Conservation (phyloP, 2,113 vertebrate species). For the Rhea pennata region DNA sequence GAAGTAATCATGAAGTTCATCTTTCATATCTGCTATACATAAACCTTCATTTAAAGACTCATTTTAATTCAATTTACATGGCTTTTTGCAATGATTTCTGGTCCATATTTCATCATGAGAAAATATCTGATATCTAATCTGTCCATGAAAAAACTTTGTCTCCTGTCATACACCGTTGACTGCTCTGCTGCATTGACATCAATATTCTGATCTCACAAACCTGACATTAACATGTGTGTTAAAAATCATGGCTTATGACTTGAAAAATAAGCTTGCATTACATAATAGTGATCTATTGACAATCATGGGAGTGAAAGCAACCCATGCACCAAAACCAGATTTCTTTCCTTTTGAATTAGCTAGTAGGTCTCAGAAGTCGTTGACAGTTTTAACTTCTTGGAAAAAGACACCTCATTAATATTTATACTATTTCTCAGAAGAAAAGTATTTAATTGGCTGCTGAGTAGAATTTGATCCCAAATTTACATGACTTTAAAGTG, state of each 20-base stretch:
- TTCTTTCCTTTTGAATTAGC: neutral
- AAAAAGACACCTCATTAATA: constrained; percentile 24
- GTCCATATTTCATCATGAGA: neutral
- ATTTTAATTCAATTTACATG: neutral
- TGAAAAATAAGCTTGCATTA: constrained; percentile 20
- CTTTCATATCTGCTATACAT: neutral
- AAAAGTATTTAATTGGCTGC: neutral
- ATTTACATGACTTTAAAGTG: neutral
- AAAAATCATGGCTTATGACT: neutral
- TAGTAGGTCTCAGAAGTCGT: neutral
- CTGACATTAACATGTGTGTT: neutral
- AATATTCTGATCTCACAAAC: neutral
- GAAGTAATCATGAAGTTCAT: neutral
- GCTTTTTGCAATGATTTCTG: neutral
- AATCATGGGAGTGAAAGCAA: neutral
- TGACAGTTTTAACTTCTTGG: constrained; percentile 21
- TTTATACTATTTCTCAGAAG: neutral
- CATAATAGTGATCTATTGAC: neutral
- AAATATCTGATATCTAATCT: neutral
- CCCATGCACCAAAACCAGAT: neutral
- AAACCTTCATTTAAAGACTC: neutral
- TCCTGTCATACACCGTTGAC: neutral
- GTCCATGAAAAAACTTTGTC: neutral
- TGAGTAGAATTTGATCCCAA: neutral
- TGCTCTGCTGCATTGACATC: neutral